phyloP scores from a whole-genome alignment of 2,113 vertebrate genomes.

The Labeo catla region DNA sequence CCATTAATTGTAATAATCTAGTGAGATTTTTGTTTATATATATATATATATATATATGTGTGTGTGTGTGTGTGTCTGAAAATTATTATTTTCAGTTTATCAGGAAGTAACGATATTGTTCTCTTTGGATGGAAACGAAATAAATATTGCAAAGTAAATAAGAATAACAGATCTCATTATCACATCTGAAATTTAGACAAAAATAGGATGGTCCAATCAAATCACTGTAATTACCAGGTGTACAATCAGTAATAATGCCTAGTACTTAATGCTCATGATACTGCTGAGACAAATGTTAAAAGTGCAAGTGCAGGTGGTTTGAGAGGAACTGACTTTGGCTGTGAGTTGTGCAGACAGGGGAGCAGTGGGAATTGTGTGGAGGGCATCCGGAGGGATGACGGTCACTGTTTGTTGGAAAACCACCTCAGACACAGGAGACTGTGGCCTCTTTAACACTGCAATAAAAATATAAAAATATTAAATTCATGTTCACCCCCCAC shows the following conservation, averaged over 20 bases:
- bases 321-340: slow-evolving; percentile 73
- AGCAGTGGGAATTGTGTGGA: slow-evolving; percentile 57
- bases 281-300: not conserved
- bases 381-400: slow-evolving; percentile 66
- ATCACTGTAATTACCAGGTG: not conserved
- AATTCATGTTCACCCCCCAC: not conserved
- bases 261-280: not conserved
- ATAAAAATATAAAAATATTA: not conserved
- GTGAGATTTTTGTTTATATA: no score
- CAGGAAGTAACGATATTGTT: no score
- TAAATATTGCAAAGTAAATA: no score
- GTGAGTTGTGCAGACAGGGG: slow-evolving; percentile 66
- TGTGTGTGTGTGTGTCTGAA: no score
- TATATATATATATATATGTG: no score
- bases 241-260: not conserved
- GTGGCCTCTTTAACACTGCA: slow-evolving; percentile 68
- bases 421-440: slow-evolving; percentile 69
- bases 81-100: no score
- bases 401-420: slow-evolving; percentile 73
- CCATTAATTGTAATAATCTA: no score
- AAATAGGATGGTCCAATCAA: not conserved
- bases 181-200: no score
- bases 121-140: no score
- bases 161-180: no score
- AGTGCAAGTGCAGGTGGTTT: not conserved